These are phyloP conservation scores for Reinhardtius hippoglossoides DNA, from an alignment of 2,113 vertebrate species.

Conservation along the genomic window DNA sequence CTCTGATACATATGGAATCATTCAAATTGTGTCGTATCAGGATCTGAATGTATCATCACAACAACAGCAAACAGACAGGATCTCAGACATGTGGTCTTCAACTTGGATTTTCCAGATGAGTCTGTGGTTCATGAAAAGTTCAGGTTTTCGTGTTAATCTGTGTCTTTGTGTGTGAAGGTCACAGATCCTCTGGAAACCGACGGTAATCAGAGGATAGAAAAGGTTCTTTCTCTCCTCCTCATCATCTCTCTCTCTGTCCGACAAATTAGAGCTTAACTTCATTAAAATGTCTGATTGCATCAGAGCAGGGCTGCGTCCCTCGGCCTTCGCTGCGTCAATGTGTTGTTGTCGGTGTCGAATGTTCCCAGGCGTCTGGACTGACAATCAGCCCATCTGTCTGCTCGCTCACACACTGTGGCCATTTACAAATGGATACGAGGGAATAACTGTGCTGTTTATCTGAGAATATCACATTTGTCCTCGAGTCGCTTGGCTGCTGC, in stretches of 20 bases:
- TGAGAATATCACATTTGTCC: slow-evolving; percentile 54
- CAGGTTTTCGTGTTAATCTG: slow-evolving; percentile 13
- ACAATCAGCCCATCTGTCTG: slow-evolving; percentile 64
- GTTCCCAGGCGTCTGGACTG: slow-evolving; percentile 43
- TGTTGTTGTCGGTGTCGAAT: slow-evolving; percentile 17
- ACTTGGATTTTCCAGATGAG: not conserved
- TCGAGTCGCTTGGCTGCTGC: slow-evolving; percentile 37
- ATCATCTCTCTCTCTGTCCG: not conserved
- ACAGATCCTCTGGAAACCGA: slow-evolving; percentile 18
- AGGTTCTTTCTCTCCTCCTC: slow-evolving; percentile 16
- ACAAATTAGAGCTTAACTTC: slow-evolving; percentile 55
- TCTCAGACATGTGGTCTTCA: not conserved
- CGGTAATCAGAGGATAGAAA: slow-evolving; percentile 5
- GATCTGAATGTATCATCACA: no score
- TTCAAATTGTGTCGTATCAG: not conserved
- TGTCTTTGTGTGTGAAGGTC: slow-evolving; percentile 43
- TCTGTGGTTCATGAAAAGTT: slow-evolving; percentile 45
- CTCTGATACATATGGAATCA: not conserved
- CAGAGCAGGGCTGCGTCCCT: not conserved
- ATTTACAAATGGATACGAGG: slow-evolving; percentile 44
- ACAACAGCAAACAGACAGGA: not conserved
- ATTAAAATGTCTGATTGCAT: slow-evolving; percentile 49
- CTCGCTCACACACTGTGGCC: slow-evolving; percentile 32
- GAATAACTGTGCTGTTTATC: slow-evolving; percentile 47
- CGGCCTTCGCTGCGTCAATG: slow-evolving; percentile 14